Evolutionary conservation across 2,888 invertebrate genomes (phyloP), one percentile per base, ranked within the genome.

Genomic region (Dynastes hyllus): DNA sequence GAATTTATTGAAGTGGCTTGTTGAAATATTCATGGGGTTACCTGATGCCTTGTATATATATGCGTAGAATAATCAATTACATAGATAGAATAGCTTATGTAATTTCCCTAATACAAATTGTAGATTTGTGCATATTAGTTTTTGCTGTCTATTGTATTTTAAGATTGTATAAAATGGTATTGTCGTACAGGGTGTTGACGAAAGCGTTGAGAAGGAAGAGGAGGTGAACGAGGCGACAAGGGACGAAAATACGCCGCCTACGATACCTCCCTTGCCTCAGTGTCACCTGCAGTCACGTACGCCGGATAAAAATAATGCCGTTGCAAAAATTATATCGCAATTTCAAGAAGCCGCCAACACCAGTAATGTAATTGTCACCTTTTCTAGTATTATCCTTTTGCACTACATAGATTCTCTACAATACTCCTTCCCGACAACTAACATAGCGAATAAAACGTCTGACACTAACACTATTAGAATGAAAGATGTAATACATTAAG

Each of bases 271-370:
- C 71, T 83, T 89, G 79, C 89, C 89, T 65, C 88, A 88, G 78
- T 86, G 87, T 80, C 89, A 89, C 81, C 84, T 88, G 61, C 87
- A 87, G 70, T 85, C 86, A 71, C 83, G 86, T 79, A 86, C 86
- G 9, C 86, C 86, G 16, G 87, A 88, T 81, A 88, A 87, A 83
- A 81, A 81, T 77, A 85, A 83, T 78, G 86, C 86, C 76, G 89
- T 89, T 45, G 88, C 89, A 77, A 89, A 89, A 87, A 89, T 89
- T 65, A 87, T 89, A 79, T 89, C 89, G 27, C 89, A 89, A 80
- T 89, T 89, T 83, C 89, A 89, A 86, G 89, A 88, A 80, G 87
- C 87, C 66, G 85, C 87, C 79, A 87, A 85, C 84, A 84, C 84
- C 80, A 87, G 83, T 84, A 83, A 81, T 82, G 87, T 88, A 88